These are phyloP conservation scores for Eulithis prunata DNA, from an alignment of 2,888 invertebrate genomes.

Conservation along the genomic window DNA sequence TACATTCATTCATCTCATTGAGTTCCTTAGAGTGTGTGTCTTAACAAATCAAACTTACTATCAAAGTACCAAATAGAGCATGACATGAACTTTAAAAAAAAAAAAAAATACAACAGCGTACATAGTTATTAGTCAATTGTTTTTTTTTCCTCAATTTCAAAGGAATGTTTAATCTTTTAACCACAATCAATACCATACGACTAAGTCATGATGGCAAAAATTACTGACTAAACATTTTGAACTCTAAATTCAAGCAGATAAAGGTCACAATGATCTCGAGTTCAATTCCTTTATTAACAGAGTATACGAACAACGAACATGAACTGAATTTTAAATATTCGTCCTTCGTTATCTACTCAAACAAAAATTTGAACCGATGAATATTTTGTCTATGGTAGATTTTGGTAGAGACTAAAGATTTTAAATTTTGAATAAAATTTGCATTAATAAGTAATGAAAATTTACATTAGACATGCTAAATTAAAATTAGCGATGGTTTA, in stretches of 20 bases:
- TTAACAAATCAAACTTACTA: no score
- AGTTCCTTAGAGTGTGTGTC: no score
- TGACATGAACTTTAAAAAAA: no score
- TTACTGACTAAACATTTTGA: slow-evolving; percentile 4
- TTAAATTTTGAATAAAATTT: background rate
- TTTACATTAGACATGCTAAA: no score
- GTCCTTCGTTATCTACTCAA: slow-evolving; percentile 22
- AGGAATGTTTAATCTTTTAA: background rate
- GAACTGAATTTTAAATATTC: slow-evolving; percentile 30
- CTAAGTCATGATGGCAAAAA: background rate
- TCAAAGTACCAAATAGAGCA: no score
- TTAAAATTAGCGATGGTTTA: no score
- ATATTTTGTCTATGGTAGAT: slow-evolving; percentile 10
- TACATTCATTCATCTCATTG: no score
- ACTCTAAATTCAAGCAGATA: slow-evolving; percentile 1
- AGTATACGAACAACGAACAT: slow-evolving; percentile 9
- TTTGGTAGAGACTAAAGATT: background rate
- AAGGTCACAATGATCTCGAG: background rate
- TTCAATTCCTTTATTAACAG: slow-evolving; percentile 17
- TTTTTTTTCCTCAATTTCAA: background rate
- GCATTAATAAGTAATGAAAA: no score
- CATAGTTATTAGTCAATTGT: no score
- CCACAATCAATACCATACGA: background rate
- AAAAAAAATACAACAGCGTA: no score
- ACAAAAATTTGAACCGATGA: slow-evolving; percentile 11